phyloP scores from a whole-genome alignment of 2,797 vertebrate genomes.

The Sandelia bainsii region DNA sequence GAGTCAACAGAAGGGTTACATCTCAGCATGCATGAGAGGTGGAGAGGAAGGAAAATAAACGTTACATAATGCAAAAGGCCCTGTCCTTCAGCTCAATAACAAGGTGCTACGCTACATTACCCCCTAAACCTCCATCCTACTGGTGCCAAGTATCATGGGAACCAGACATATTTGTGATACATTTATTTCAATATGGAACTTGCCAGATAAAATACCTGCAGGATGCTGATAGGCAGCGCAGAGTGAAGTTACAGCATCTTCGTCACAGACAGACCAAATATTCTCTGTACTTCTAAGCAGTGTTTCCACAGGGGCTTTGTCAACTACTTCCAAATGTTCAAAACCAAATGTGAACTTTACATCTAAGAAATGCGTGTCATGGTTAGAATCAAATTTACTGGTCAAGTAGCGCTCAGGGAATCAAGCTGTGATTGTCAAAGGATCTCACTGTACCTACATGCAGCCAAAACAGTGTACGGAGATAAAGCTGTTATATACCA shows the following conservation, averaged over 20 bases:
- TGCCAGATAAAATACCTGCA: conserved; percentile 71
- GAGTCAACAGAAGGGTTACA: conserved; percentile 53
- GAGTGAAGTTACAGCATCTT: conserved; percentile 43
- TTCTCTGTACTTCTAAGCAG: conserved; percentile 14
- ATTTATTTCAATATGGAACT: conserved; percentile 82
- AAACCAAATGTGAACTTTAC: conserved; percentile 12
- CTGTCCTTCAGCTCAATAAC: conserved; percentile 84
- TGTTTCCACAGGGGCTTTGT: conserved; percentile 27
- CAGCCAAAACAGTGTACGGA: not conserved
- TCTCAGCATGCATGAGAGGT: conserved; percentile 26
- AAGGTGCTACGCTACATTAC: conserved; percentile 85
- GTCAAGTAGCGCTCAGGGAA: not conserved
- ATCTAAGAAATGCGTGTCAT: conserved; percentile 18
- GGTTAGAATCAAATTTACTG: conserved; percentile 13
- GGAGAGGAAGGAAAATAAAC: conserved; percentile 64
- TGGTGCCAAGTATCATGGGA: conserved; percentile 75
- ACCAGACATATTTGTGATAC: conserved; percentile 81
- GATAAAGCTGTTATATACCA: not conserved
- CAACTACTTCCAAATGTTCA: conserved; percentile 29
- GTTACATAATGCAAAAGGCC: conserved; percentile 81
- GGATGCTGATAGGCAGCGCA: conserved; percentile 62
- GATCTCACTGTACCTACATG: not conserved
- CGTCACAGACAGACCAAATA: conserved; percentile 38
- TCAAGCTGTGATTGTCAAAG: conserved; percentile 9
- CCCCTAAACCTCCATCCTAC: conserved; percentile 77